Percentiles rank a stretch among this genome's conserved stretches.
Conservation (phyloP, 2,888 invertebrate genomes). For the Drosophila eohydei region DNA sequence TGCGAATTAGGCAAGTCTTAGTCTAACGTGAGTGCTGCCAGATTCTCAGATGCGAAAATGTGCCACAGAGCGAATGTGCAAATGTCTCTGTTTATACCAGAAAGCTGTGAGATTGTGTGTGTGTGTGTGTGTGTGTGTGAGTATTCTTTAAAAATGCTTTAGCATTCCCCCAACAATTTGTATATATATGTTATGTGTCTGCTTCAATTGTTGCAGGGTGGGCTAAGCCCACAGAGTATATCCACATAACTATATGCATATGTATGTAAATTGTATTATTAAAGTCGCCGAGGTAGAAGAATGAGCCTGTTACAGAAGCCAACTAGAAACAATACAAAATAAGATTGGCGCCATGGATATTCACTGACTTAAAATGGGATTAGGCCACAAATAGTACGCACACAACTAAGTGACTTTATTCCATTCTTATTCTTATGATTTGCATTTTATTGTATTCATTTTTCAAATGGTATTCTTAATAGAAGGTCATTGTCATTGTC, state of each 20-base stretch:
- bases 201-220: conserved; percentile 20
- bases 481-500: not conserved
- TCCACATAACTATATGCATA: conserved; percentile 8
- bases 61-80: conserved; percentile 31
- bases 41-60: conserved; percentile 22
- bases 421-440: not conserved
- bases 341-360: not conserved
- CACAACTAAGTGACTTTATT: conserved; percentile 1
- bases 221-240: conserved; percentile 1
- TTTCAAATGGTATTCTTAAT: not conserved
- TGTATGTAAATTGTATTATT: conserved; percentile 9
- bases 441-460: not conserved
- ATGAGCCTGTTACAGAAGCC: conserved; percentile 1
- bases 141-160: conserved; percentile 24
- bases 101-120: not conserved
- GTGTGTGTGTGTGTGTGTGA: not conserved
- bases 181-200: conserved; percentile 2
- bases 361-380: not conserved
- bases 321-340: conserved; percentile 15
- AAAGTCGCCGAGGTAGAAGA: conserved; percentile 18
- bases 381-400: not conserved
- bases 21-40: conserved; percentile 27
- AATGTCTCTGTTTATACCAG: conserved; percentile 21
- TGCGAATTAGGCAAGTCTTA: conserved; percentile 50
- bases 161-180: conserved; percentile 14